Percentiles rank a stretch among this genome's conserved stretches.
These are phyloP conservation scores for Heliopora coerulea DNA, from an alignment of 92 coral and sea anemone species.

Conservation along the genomic window DNA sequence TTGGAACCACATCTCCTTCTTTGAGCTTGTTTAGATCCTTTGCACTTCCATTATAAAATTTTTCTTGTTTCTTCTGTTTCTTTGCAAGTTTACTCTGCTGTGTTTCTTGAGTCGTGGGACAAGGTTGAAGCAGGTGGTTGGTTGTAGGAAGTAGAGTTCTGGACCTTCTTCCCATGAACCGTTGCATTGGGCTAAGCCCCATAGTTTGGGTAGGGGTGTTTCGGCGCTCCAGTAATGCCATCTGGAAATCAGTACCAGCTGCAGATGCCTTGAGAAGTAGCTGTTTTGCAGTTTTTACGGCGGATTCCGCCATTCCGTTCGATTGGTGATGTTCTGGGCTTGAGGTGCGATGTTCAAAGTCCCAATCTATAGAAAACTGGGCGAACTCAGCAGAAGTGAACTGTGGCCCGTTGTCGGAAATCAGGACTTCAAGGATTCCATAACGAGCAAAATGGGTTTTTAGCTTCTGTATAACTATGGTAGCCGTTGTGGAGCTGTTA, in stretches of 20 bases:
- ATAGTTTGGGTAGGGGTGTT: too few relatives aligned
- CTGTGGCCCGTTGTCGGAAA: constrained; percentile 36
- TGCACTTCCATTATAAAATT: too few relatives aligned
- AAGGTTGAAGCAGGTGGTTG: not conserved
- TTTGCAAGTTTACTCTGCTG: not conserved
- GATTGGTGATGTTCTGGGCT: too few relatives aligned
- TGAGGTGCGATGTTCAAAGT: too few relatives aligned
- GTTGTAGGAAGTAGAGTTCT: constrained; percentile 15
- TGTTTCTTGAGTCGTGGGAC: not conserved
- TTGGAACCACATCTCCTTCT: constrained; percentile 44
- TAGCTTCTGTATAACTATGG: constrained; percentile 19
- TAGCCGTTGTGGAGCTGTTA: constrained; percentile 24
- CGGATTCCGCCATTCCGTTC: too few relatives aligned
- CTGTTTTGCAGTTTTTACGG: too few relatives aligned
- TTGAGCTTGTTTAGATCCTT: constrained; percentile 30
- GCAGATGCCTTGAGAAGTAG: constrained; percentile 22
- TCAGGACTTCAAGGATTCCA: constrained; percentile 21
- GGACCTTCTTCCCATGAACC: too few relatives aligned
- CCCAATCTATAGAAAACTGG: constrained; percentile 12
- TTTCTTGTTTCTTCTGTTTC: constrained; percentile 26
- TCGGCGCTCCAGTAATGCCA: constrained; percentile 21
- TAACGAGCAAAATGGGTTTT: constrained; percentile 34
- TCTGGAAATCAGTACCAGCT: constrained; percentile 12
- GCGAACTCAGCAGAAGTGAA: not conserved
- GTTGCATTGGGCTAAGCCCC: too few relatives aligned